Evolutionary conservation across 2,113 vertebrate genomes (phyloP).

Genomic region (Saccopteryx bilineata): DNA sequence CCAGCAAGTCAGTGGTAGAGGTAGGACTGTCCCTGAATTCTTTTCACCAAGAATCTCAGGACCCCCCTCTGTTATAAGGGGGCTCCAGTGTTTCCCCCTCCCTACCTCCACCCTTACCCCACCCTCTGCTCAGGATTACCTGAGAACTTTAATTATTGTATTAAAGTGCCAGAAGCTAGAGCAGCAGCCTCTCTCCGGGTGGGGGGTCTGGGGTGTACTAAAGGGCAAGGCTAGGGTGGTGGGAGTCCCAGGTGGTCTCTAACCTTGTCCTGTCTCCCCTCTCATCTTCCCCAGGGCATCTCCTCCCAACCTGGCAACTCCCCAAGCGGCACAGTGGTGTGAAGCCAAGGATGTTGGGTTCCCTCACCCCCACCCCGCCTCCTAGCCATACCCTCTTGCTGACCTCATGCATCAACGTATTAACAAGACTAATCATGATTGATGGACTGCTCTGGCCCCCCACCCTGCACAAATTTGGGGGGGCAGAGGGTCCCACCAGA

Average conservation of each 20-base stretch:
- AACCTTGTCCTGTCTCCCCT: conserved; percentile 39
- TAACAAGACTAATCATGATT: conserved; percentile 79
- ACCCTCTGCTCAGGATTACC: not conserved
- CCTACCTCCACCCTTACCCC: not conserved
- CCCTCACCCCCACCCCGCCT: not conserved
- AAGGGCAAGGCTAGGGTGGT: not conserved
- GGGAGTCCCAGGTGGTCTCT: conserved; percentile 48
- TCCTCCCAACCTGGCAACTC: conserved; percentile 94
- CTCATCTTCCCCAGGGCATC: conserved; percentile 87
- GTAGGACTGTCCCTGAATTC: conserved; percentile 72
- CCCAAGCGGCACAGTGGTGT: conserved; percentile 95
- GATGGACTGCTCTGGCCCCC: conserved; percentile 50
- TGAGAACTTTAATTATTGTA: not conserved
- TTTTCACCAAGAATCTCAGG: not conserved
- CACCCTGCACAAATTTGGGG: conserved; percentile 59
- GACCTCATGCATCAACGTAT: conserved; percentile 63
- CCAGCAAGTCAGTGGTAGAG: conserved; percentile 84
- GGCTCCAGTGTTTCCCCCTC: not conserved
- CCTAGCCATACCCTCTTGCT: conserved; percentile 46
- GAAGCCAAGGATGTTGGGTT: conserved; percentile 76
- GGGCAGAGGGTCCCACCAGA: not conserved
- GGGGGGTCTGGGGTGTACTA: not conserved
- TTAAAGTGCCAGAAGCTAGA: not conserved
- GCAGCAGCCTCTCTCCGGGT: not conserved
- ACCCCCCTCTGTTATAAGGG: not conserved